Base-by-base conservation (phyloP, 2,888 invertebrate genomes). In the Scaptomyza caliginosa region DNA sequence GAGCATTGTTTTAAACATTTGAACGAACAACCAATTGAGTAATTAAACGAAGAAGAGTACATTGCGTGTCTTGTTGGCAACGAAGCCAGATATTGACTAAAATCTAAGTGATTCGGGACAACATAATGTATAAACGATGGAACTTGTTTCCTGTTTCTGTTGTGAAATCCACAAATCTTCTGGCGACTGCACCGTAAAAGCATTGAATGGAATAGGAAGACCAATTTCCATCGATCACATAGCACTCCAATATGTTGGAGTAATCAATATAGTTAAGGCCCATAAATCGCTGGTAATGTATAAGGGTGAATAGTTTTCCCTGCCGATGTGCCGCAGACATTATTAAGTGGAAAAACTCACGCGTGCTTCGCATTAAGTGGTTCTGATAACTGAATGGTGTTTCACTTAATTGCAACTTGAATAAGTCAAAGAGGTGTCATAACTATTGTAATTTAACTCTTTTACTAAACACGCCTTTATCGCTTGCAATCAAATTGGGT, bases 231-330 rank as follows among this genome's bases (percentile, higher is more conserved):
- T 54, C 48, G 3, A 64, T 19, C 8, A 62, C 32, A 24, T 64
- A 64, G 4, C 16, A 2, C 5, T 13, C 17, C 0, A 16, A 24
- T 7, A 1, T 19, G 2, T 0, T 49, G 5, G 64, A 64, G 24
- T 54, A 64, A 32, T 64, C 52, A 8, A 64, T 48, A n/a, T 63
- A 42, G 6, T 21, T 52, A 1, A 64, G 36, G 2, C 64, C 64
- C 26, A 64, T 16, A 36, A 36, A 64, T 4, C 64, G 64, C n/a
- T 63, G 66, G 13, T 66, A 66, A 17, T 65, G 49, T 23, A 65
- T 7, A 32, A 65, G 40, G 6, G 19, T 8, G 0, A 52, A 43
- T 8, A 59, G 45, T n/a, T 57, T 49, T 48, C 23, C 21, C 2
- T 11, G 50, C 10, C 26, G 7, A 11, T 11, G 7, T 51, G 28